Evolutionary conservation across 2,797 vertebrate species (phyloP), one percentile per base, ranked within the genome.

Genomic region (Molossus alvarezi): DNA sequence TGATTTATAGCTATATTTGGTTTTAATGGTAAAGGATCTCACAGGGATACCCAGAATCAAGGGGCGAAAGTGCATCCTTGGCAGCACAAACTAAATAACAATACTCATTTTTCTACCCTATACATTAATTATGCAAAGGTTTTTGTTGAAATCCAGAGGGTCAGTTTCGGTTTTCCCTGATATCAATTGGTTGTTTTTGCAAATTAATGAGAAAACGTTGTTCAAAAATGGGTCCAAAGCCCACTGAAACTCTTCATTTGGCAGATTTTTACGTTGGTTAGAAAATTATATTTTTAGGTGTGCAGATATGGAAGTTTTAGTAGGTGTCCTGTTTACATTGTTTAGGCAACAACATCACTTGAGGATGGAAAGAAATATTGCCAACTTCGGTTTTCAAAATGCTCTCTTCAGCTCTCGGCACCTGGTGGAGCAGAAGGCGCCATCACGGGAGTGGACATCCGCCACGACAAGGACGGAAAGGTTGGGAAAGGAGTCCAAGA

Each of bases 141-240:
- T 76, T 95, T 88, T 89, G n/a, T 73, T 86, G 88, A 85, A 89
- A 77, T 48, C 21, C 17, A 86, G 13, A 73, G 79, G 82, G 58
- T 84, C 12, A 25, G 3, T 88, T 95, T 94, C 58, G 85, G 17
- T 51, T 27, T 82, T 82, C 20, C 62, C 6, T 88, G 5, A 58
- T 79, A 64, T 41, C 67, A 88, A n/a, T 41, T 62, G 29, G 4
- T 21, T 90, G 21, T 64, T 90, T 18, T 33, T 60, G 23, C 18
- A 86, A 85, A 88, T 71, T 84, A 77, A 90, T 82, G 88, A 29
- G 17, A 90, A 93, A 76, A 21, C 23, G 7, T 53, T 95, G 4
- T 23, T 23, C 12, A 9, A 79, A 94, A 76, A 90, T 83, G 45
- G 29, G 3, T 76, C 91, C 9, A 69, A 88, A 73, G n/a, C 4